A percentile compares a stretch with the other conserved stretches of the same genome.
Conservation (phyloP, 2,113 vertebrate species). For the Himantopus leucocephalus region DNA sequence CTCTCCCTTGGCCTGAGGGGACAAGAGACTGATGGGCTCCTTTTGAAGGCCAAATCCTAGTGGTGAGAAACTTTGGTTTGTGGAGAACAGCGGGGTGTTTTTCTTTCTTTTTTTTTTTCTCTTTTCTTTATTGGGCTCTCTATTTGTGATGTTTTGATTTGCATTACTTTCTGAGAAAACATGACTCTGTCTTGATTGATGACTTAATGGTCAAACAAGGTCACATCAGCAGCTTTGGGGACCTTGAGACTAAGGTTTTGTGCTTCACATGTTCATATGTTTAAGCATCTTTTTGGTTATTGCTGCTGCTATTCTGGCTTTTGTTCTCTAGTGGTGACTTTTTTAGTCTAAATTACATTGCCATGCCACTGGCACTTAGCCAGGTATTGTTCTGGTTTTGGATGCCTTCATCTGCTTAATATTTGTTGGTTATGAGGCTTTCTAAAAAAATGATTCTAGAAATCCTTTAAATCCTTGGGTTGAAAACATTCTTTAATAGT, state of each 20-base stretch:
- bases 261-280: not conserved
- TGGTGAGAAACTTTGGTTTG: not conserved
- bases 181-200: not conserved
- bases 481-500: not conserved
- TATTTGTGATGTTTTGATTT: not conserved
- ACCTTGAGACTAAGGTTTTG: not conserved
- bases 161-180: not conserved
- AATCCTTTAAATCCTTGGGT: not conserved
- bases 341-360: not conserved
- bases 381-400: not conserved
- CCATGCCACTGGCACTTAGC: not conserved
- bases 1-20: not conserved
- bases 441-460: not conserved
- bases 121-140: not conserved
- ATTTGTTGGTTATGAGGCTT: not conserved
- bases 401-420: not conserved
- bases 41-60: not conserved
- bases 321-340: not conserved
- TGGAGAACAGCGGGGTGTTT: not conserved
- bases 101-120: not conserved
- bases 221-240: not conserved
- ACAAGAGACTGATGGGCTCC: not conserved
- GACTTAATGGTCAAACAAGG: not conserved
- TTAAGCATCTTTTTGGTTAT: not conserved
- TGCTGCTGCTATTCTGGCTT: not conserved